Percentiles rank a stretch among this genome's conserved stretches.
Evolutionary conservation across 1,140 invertebrate species (phyloP).

Genomic region (Lepidurus apus): DNA sequence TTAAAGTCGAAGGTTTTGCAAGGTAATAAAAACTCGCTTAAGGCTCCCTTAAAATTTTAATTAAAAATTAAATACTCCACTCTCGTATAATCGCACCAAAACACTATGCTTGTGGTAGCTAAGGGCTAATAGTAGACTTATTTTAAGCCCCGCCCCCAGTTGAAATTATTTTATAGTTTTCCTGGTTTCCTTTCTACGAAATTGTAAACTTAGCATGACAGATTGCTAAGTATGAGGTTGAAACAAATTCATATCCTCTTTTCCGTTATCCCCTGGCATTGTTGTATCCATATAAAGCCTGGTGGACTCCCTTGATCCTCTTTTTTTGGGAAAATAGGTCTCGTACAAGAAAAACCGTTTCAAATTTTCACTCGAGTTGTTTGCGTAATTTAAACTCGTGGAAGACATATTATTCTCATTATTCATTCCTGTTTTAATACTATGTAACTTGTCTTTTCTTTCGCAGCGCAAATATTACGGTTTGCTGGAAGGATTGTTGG

Average conservation of each 20-base stretch:
- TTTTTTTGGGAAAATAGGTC: no score
- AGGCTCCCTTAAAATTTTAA: no score
- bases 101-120: no score
- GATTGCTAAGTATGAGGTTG: background rate
- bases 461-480: slow-evolving; percentile 51
- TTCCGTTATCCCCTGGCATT: background rate
- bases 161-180: background rate
- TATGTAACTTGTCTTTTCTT: slow-evolving; percentile 32
- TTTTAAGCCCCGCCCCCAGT: background rate
- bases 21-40: no score
- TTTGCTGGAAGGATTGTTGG: slow-evolving; percentile 53
- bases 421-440: background rate
- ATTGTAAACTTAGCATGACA: background rate
- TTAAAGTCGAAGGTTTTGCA: no score
- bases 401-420: no score
- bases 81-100: no score
- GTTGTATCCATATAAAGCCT: background rate
- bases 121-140: background rate
- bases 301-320: no score
- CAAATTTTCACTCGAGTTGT: no score
- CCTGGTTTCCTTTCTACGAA: background rate
- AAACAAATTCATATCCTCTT: background rate
- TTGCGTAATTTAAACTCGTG: no score
- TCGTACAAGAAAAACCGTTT: no score
- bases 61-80: no score